Evolutionary conservation across 2,113 vertebrate genomes (phyloP), one percentile per base, ranked within the genome.

Genomic region (Clarias macrocephalus): DNA sequence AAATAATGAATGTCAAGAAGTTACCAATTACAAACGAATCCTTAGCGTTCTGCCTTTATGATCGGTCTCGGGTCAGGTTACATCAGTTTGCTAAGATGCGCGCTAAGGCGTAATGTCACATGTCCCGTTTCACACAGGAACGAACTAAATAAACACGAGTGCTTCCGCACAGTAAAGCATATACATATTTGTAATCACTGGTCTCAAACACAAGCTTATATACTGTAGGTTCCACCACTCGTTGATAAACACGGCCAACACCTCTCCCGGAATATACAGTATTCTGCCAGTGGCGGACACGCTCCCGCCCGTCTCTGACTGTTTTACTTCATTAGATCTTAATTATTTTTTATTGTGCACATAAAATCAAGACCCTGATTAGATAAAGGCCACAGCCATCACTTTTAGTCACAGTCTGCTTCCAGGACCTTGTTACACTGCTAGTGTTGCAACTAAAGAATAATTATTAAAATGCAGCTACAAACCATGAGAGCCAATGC

Each of bases 291-390:
- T 37, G 28, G 9, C 23, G 19, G 30, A 62, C 5, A 7, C 13
- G 13, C 30, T 81, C 11, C 19, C 8, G 19, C 15, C 79, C 3
- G 33, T 59, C 30, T 30, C 76, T 19, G n/a, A 13, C 18, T 6
- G 1, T 80, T 80, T 18, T 9, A 0, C 28, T 80, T 80, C 16
- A 33, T 60, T 80, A 80, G 10, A 2, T 37, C 30, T 60, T 80
- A 60, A 37, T 80, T 60, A 80, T 33, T 80, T 57, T 57, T 80
- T 60, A 60, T 80, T 28, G 56, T 33, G 37, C 77, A 60, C 54
- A 33, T 60, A 60, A 60, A 60, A 80, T 80, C 28, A 60, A 37
- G 56, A 60, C 10, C n/a, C n/a, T 19, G 9, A 4, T 48, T 59
- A 10, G 52, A 80, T 59, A 59, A 19, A 80, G 54, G 56, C 8